Conservation (phyloP, 2,113 vertebrate species). For the Neolamprologus modestus region DNA sequence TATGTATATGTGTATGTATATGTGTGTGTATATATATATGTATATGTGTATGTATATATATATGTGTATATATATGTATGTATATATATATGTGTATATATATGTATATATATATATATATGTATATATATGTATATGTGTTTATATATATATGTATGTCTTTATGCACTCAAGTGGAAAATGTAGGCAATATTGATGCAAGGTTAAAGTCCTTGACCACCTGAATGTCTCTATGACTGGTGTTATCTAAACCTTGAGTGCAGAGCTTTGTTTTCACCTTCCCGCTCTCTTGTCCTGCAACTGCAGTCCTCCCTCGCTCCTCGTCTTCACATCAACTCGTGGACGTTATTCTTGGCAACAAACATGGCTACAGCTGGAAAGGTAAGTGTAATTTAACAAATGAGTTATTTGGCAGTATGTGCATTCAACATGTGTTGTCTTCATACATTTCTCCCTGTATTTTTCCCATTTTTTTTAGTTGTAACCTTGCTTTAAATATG, state of each 20-base stretch:
- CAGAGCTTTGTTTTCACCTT: neutral
- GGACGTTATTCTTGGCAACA: neutral
- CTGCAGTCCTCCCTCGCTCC: neutral
- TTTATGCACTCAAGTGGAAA: neutral
- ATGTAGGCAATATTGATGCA: neutral
- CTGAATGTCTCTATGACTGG: neutral
- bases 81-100: accelerated
- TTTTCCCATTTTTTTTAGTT: neutral
- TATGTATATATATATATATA: accelerated
- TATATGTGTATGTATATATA: accelerated
- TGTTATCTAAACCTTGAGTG: neutral
- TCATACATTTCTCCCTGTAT: neutral
- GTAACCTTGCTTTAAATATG: neutral
- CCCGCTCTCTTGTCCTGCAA: neutral
- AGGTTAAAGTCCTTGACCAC: neutral
- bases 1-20: accelerated
- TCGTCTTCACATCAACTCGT: neutral
- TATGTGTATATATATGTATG: accelerated
- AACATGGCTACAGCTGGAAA: slow-evolving; percentile 49
- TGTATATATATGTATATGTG: accelerated
- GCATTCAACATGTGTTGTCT: neutral
- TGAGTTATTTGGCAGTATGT: neutral
- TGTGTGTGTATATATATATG: accelerated
- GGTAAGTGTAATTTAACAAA: slow-evolving; percentile 7
- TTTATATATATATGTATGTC: accelerated